Conservation (phyloP, 2,888 invertebrate species). For the Pheosia tremula region DNA sequence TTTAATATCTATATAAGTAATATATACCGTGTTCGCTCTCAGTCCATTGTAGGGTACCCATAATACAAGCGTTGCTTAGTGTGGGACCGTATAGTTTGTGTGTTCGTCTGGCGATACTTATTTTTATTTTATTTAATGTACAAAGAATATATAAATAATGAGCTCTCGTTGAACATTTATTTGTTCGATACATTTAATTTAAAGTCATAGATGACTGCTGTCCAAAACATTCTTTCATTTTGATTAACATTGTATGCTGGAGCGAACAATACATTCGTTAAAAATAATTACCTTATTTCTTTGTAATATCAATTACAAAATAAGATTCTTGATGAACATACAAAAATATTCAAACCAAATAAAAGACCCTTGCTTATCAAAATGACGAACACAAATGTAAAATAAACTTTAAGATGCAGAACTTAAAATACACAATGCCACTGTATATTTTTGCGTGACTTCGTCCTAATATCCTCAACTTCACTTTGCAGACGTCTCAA, state of each 20-base stretch:
- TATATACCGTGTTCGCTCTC: too few species aligned
- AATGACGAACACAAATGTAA: background rate
- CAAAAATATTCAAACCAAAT: too few species aligned
- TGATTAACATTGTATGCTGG: background rate
- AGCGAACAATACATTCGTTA: background rate
- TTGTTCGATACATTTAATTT: background rate
- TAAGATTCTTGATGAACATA: too few species aligned
- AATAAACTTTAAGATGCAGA: background rate
- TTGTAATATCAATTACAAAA: too few species aligned
- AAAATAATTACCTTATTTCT: background rate
- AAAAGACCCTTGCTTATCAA: too few species aligned
- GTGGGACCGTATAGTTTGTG: too few species aligned
- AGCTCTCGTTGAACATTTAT: background rate
- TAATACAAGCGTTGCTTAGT: too few species aligned
- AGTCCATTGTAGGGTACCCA: too few species aligned
- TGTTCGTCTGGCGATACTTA: too few species aligned
- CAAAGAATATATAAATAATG: background rate
- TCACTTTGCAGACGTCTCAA: constrained; percentile 14
- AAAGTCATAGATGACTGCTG: background rate
- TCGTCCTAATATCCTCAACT: background rate
- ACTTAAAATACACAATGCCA: background rate
- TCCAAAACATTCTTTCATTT: constrained; percentile 20
- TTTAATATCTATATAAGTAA: too few species aligned
- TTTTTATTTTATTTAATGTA: background rate
- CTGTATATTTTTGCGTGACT: background rate